These are phyloP conservation scores for Diabrotica virgifera DNA, from an alignment of 1,140 invertebrate species.

Conservation along the genomic window DNA sequence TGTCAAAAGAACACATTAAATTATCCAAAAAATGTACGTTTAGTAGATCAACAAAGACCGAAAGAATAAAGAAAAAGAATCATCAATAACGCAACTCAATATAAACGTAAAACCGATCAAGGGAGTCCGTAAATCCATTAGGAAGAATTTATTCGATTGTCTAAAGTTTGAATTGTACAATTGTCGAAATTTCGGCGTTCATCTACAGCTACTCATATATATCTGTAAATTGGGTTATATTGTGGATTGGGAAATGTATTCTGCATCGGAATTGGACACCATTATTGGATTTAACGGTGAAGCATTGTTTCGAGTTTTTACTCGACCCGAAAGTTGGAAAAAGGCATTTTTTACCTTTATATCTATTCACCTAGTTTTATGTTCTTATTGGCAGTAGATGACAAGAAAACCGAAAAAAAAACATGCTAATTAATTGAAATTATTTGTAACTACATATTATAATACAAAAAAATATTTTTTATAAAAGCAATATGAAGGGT, in stretches of 20 bases:
- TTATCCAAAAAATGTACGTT: no score
- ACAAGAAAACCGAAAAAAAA: no score
- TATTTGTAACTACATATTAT: no score
- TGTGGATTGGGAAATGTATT: not conserved
- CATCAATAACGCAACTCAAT: not conserved
- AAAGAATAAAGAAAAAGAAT: not conserved
- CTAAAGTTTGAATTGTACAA: constrained; percentile 1
- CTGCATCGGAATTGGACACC: not conserved
- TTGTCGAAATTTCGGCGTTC: not conserved
- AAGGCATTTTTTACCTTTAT: not conserved
- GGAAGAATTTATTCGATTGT: constrained; percentile 1
- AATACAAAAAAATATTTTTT: no score
- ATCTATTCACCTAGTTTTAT: not conserved
- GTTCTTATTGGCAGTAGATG: no score
- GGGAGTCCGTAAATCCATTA: not conserved
- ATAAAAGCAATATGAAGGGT: no score
- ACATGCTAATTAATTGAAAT: no score
- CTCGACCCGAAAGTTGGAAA: not conserved
- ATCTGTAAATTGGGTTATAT: not conserved
- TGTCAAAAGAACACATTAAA: no score
- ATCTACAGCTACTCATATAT: not conserved
- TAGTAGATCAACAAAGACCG: not conserved
- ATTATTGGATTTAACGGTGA: constrained; percentile 1
- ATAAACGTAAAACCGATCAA: not conserved
- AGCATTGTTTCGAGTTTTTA: not conserved